Conservation (phyloP, 2,888 invertebrate genomes). For the Megamerina dolium region DNA sequence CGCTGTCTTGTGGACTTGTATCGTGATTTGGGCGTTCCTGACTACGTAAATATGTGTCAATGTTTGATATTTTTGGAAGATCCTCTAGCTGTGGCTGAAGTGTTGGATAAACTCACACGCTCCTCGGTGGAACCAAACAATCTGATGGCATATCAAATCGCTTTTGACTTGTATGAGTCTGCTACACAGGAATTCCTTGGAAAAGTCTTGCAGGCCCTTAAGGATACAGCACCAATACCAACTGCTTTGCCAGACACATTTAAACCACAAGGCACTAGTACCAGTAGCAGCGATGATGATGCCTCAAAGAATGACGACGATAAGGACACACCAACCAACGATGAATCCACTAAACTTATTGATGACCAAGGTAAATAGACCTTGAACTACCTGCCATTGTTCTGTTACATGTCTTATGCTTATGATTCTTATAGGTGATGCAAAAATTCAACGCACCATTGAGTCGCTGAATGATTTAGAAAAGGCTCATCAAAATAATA, state of each 20-base stretch:
- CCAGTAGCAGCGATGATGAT: conserved; percentile 18
- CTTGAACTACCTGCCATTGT: not conserved
- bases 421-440: conserved; percentile 36
- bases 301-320: conserved; percentile 41
- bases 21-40: conserved; percentile 80
- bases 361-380: conserved; percentile 49
- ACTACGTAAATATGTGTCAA: conserved; percentile 98
- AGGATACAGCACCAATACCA: conserved; percentile 76
- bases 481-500: conserved; percentile 75
- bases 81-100: conserved; percentile 85
- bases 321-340: conserved; percentile 25
- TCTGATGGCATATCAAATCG: conserved; percentile 97
- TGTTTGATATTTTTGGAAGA: conserved; percentile 96
- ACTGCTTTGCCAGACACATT: conserved; percentile 68
- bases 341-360: conserved; percentile 51
- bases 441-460: conserved; percentile 54
- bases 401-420: not conserved
- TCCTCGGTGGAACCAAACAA: conserved; percentile 68
- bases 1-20: conserved; percentile 86
- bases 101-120: conserved; percentile 81
- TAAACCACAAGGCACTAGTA: conserved; percentile 59
- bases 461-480: conserved; percentile 72
- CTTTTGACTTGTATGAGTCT: conserved; percentile 97
- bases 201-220: conserved; percentile 74
- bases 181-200: conserved; percentile 96